Evolutionary conservation across 2,113 vertebrate species (phyloP).

Genomic region (Sinosuthora webbiana): DNA sequence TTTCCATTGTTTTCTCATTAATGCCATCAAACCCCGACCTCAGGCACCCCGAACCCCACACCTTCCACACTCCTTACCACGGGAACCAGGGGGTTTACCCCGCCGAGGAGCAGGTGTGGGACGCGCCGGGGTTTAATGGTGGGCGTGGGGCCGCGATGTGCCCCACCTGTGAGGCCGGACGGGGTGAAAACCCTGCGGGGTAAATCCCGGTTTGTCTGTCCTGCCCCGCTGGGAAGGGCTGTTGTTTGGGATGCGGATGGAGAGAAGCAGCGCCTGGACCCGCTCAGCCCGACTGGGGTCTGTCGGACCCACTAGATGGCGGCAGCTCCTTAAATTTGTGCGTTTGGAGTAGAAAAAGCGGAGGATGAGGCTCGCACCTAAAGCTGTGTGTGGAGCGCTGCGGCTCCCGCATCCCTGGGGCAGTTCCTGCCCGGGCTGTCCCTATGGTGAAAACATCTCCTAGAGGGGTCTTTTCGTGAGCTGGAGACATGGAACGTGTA

Average conservation of each 20-base stretch:
- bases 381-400: accelerated
- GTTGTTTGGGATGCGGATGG: accelerated
- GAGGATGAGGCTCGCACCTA: accelerated
- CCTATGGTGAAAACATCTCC: accelerated
- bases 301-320: constrained; percentile 56
- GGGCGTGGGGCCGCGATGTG: accelerated
- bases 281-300: accelerated
- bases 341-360: accelerated
- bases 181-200: accelerated
- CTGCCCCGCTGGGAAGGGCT: accelerated
- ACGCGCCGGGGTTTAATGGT: accelerated
- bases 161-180: accelerated
- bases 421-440: too few relatives aligned
- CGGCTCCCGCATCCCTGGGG: accelerated
- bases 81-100: accelerated
- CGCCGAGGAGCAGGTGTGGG: too few relatives aligned
- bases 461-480: accelerated
- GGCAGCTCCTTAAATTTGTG: neutral
- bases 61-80: accelerated
- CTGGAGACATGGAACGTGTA: accelerated
- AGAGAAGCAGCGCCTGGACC: accelerated
- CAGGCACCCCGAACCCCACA: accelerated
- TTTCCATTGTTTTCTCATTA: accelerated
- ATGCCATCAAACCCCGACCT: accelerated
- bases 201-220: accelerated